Evolutionary conservation across 2,888 invertebrate genomes (phyloP).

Genomic region (Tridacna crocea): DNA sequence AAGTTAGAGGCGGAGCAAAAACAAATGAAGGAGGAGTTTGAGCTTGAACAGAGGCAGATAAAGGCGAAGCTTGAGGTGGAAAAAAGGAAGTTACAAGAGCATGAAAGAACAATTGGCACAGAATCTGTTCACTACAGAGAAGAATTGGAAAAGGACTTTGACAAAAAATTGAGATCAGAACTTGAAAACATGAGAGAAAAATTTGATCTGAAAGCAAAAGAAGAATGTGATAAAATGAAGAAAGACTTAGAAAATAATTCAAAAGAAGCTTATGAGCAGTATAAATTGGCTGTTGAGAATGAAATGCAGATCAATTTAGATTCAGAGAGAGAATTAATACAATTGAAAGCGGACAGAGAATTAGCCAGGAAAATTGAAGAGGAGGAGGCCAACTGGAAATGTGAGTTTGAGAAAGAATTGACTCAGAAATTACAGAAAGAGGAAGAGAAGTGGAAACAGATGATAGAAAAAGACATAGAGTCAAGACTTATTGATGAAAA

Average conservation of each 20-base stretch:
- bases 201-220: constrained; percentile 50
- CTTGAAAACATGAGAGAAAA: constrained; percentile 43
- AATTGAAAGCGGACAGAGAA: constrained; percentile 52
- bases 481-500: constrained; percentile 49
- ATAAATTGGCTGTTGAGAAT: constrained; percentile 41
- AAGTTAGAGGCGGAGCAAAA: constrained; percentile 38
- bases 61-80: constrained; percentile 39
- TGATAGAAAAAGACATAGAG: constrained; percentile 57
- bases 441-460: constrained; percentile 58
- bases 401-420: constrained; percentile 62
- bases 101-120: constrained; percentile 2
- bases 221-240: constrained; percentile 36
- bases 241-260: constrained; percentile 38
- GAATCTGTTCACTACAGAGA: constrained; percentile 26
- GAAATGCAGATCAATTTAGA: constrained; percentile 46
- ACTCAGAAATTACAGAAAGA: constrained; percentile 52
- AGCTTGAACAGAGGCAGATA: constrained; percentile 32
- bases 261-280: constrained; percentile 43
- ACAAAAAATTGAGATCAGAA: constrained; percentile 40
- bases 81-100: not conserved
- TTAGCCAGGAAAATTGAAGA: constrained; percentile 56
- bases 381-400: constrained; percentile 66
- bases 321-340: constrained; percentile 46
- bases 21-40: constrained; percentile 40
- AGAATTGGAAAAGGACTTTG: constrained; percentile 34